Percentiles rank a stretch among this genome's conserved stretches.
Evolutionary conservation across 2,888 invertebrate genomes (phyloP).

Genomic region (Hipparchia sbordonii): DNA sequence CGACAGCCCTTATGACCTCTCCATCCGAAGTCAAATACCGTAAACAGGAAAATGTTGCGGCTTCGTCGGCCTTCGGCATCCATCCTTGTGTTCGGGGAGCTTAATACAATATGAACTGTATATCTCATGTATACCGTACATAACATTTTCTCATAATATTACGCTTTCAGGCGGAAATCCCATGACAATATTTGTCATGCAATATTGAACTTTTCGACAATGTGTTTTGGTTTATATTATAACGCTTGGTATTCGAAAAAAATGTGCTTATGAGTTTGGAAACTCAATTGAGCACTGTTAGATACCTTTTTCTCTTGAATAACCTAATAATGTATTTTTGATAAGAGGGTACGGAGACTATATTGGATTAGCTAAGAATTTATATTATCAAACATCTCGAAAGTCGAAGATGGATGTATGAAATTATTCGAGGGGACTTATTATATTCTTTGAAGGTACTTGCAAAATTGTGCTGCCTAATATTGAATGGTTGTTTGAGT

Average conservation of each 20-base stretch:
- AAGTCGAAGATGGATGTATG: neutral
- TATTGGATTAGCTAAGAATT: constrained; percentile 5
- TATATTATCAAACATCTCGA: neutral
- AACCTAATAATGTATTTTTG: constrained; percentile 15
- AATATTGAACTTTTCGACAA: constrained; percentile 14
- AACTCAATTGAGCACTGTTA: constrained; percentile 37
- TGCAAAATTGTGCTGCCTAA: neutral
- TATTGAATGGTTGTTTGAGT: neutral
- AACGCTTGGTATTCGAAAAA: neutral
- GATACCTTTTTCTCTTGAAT: constrained; percentile 9
- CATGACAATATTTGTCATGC: neutral
- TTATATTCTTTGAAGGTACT: constrained; percentile 3
- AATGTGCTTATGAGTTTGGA: constrained; percentile 43
- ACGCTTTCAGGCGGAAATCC: neutral
- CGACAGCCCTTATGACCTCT: constrained; percentile 29
- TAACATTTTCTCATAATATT: constrained; percentile 4
- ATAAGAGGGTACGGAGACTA: constrained; percentile 1
- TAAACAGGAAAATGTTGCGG: constrained; percentile 62
- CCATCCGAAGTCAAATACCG: constrained; percentile 45
- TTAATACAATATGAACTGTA: constrained; percentile 10
- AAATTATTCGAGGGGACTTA: neutral
- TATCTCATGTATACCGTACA: neutral
- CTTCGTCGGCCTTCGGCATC: constrained; percentile 39
- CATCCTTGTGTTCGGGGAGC: constrained; percentile 14
- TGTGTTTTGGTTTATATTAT: neutral